Percentiles rank a stretch among this genome's conserved stretches.
phyloP scores from a whole-genome alignment of 2,113 vertebrate genomes.

The Gobius niger region DNA sequence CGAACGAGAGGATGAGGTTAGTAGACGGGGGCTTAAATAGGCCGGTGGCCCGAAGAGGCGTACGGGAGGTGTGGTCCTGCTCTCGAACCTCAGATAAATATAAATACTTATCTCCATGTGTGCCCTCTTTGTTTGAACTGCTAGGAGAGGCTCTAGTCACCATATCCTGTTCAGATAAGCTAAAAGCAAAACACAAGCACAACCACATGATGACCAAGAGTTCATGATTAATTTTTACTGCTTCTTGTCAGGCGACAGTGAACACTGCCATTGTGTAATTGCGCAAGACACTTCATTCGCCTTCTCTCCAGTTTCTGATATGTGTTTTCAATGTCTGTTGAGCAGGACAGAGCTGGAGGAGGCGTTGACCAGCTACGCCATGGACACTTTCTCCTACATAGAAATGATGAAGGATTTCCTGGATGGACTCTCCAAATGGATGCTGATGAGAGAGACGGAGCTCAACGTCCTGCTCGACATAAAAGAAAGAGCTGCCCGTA shows the following conservation, averaged over 20 bases:
- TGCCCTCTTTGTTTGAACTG: neutral
- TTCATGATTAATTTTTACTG: neutral
- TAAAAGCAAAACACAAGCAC: neutral
- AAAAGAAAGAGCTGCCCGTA: conserved; percentile 29
- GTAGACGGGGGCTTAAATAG: no score
- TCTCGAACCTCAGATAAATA: no score
- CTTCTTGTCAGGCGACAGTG: neutral
- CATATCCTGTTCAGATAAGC: neutral
- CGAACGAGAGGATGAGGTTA: no score
- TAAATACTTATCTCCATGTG: no score
- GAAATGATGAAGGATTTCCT: conserved; percentile 44
- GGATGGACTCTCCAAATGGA: conserved; percentile 31
- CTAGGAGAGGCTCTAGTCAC: neutral
- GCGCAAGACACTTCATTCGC: no score
- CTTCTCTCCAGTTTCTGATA: no score
- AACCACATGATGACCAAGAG: neutral
- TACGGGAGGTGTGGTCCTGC: no score
- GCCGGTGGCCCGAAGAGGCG: no score
- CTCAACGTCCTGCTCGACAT: conserved; percentile 45
- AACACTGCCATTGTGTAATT: no score
- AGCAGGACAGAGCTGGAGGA: conserved; percentile 36
- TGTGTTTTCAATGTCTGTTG: neutral
- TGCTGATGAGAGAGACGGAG: conserved; percentile 33
- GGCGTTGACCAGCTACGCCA: conserved; percentile 30
- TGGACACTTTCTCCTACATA: conserved; percentile 40